Evolutionary conservation across 2,888 invertebrate species (phyloP).

Genomic region (Chironomus riparius): DNA sequence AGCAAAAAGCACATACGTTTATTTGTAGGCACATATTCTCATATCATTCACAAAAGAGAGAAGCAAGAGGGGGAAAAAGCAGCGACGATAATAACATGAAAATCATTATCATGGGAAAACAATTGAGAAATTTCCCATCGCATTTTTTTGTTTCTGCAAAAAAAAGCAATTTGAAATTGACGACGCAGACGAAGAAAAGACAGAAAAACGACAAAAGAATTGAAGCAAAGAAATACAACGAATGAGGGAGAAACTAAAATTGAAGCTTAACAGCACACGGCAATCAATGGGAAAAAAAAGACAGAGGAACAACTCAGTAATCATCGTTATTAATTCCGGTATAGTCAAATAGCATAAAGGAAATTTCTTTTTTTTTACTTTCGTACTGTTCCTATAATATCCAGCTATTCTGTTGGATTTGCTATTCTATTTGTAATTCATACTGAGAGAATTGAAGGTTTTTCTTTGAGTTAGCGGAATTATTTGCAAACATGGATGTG

Average conservation of each 20-base stretch:
- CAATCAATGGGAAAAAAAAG: background rate
- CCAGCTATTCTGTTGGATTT: too few species aligned
- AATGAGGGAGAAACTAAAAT: too few species aligned
- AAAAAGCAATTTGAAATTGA: background rate
- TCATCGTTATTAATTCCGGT: conserved; percentile 26
- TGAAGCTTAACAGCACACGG: conserved; percentile 1
- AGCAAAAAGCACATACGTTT: background rate
- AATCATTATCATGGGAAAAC: conserved; percentile 25
- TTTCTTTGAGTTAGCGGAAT: too few species aligned
- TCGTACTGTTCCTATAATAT: too few species aligned
- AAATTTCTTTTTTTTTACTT: background rate
- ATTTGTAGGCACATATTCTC: background rate
- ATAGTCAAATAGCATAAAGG: conserved; percentile 15
- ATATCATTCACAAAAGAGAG: background rate
- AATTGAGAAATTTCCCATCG: conserved; percentile 22
- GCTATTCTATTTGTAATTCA: background rate
- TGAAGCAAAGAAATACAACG: background rate
- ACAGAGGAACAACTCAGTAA: conserved; percentile 3
- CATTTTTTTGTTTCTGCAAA: background rate
- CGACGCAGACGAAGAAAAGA: background rate
- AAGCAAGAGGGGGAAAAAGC: too few species aligned
- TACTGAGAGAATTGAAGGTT: background rate
- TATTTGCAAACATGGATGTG: too few species aligned
- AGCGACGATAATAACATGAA: conserved; percentile 4
- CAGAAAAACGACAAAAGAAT: background rate